A percentile compares a stretch with the other conserved stretches of the same genome.
phyloP scores from a whole-genome alignment of 92 coral and sea anemone species.

The Parazoanthus darwini region DNA sequence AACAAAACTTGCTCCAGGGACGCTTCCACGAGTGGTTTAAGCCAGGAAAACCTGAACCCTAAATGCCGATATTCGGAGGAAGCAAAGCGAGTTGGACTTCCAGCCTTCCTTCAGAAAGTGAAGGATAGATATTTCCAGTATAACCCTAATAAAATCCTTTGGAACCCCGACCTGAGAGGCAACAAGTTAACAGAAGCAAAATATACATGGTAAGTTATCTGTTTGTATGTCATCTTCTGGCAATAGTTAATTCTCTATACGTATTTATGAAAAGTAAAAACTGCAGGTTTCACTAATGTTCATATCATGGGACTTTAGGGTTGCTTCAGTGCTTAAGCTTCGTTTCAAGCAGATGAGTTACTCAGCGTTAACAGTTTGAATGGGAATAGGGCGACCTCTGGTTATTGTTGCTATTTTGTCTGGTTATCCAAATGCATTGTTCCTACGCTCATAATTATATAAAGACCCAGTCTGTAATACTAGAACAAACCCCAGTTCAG shows the following conservation, averaged over 20 bases:
- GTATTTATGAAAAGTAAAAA: not conserved
- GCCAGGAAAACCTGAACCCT: not conserved
- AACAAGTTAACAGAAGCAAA: constrained; percentile 43
- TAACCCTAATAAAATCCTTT: constrained; percentile 61
- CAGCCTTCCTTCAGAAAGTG: constrained; percentile 62
- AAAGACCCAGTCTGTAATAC: too few relatives aligned
- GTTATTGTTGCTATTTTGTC: too few relatives aligned
- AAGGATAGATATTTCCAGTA: constrained; percentile 57
- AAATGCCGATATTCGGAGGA: constrained; percentile 74
- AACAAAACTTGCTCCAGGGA: not conserved
- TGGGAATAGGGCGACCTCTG: too few relatives aligned
- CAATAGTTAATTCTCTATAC: too few relatives aligned
- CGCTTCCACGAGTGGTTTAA: not conserved
- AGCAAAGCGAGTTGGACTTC: constrained; percentile 76
- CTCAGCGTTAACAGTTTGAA: too few relatives aligned
- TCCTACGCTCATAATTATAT: too few relatives aligned
- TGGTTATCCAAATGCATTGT: too few relatives aligned
- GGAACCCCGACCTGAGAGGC: constrained; percentile 60
- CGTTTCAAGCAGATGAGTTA: too few relatives aligned
- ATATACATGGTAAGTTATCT: constrained; percentile 45
- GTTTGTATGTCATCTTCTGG: not conserved
- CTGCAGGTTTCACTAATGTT: not conserved
- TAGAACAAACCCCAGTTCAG: too few relatives aligned
- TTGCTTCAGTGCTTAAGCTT: too few relatives aligned
- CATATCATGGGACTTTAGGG: too few relatives aligned